These are phyloP conservation scores for Hypanus sabinus DNA, from an alignment of 2,113 vertebrate species.

Conservation along the genomic window DNA sequence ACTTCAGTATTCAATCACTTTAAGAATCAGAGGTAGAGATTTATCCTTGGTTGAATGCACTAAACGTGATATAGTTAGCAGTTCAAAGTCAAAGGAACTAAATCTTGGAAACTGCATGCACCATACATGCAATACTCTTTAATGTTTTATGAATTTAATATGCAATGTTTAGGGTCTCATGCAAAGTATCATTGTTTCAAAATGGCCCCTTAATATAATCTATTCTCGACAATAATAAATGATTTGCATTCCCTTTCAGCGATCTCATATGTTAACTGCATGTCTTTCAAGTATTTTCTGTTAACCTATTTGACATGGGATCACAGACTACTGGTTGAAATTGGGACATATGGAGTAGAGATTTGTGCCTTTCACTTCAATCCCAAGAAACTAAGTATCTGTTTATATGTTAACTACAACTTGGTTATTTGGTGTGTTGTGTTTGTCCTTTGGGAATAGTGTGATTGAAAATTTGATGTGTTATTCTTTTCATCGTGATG, in stretches of 20 bases:
- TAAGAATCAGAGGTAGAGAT: neutral
- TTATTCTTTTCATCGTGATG: neutral
- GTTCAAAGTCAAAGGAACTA: too few relatives aligned
- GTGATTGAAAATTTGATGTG: neutral
- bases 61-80: too few relatives aligned
- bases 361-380: neutral
- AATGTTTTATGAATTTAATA: neutral
- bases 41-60: too few relatives aligned
- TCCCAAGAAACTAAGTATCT: neutral
- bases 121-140: too few relatives aligned
- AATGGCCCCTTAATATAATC: neutral
- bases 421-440: neutral
- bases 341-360: neutral
- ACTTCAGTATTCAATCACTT: constrained; percentile 7
- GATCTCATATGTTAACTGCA: neutral
- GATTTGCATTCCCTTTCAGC: neutral
- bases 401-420: neutral
- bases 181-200: neutral
- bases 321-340: neutral
- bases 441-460: neutral
- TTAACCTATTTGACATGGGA: neutral
- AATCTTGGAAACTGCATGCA: too few relatives aligned
- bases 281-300: neutral
- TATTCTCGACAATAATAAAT: neutral
- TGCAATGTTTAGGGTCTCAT: neutral